Conservation (phyloP, 2,888 invertebrate species). For the Pseudococcus jackbeardsleyi region DNA sequence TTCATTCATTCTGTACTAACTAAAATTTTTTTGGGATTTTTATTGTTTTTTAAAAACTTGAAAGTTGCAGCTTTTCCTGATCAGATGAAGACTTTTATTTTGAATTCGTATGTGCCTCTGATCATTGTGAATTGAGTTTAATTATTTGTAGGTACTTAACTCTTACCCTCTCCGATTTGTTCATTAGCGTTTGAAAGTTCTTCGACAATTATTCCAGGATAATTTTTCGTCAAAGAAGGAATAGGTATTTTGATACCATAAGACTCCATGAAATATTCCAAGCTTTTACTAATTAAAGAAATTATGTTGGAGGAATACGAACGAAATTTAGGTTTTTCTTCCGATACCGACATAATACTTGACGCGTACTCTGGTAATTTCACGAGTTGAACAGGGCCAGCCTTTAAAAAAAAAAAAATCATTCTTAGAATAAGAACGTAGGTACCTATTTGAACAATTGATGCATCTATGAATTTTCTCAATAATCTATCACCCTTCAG, state of each 20-base stretch:
- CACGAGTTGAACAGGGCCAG: conserved; percentile 46
- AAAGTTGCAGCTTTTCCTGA: no score
- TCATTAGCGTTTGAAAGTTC: conserved; percentile 33
- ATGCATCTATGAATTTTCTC: no score
- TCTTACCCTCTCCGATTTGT: neutral
- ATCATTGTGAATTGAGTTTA: no score
- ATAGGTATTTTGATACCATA: conserved; percentile 61
- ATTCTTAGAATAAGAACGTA: no score
- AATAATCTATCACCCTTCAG: no score
- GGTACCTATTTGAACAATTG: no score
- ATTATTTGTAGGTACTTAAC: neutral
- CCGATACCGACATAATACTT: conserved; percentile 36
- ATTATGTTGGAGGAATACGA: conserved; percentile 30
- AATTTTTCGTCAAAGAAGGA: conserved; percentile 50
- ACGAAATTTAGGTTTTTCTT: conserved; percentile 51
- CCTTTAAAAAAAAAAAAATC: neutral
- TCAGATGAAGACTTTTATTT: no score
- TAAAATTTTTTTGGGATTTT: no score
- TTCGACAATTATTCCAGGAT: conserved; percentile 62
- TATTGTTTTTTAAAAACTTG: no score
- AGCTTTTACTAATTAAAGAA: conserved; percentile 36
- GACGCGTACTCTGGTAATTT: conserved; percentile 58
- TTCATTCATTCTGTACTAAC: no score
- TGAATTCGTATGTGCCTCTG: no score
- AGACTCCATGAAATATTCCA: conserved; percentile 56